Conservation (phyloP, 2,113 vertebrate genomes). For the Jacana jacana region DNA sequence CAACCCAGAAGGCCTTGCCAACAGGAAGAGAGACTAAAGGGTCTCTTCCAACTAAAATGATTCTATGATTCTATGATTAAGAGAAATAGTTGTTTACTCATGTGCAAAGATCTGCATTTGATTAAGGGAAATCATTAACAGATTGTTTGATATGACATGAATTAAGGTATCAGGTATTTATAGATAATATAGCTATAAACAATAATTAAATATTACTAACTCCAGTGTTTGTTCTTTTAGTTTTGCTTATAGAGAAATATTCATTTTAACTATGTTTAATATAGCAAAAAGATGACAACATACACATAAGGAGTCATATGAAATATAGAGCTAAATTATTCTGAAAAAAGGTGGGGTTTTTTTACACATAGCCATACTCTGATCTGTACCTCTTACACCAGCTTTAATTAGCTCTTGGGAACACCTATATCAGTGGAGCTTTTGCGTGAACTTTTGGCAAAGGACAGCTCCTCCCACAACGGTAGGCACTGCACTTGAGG, state of each 20-base stretch:
- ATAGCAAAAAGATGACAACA: not conserved
- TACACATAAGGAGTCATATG: not conserved
- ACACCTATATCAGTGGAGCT: not conserved
- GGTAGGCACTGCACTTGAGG: not conserved
- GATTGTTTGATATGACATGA: not conserved
- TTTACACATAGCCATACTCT: not conserved
- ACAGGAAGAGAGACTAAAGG: not conserved
- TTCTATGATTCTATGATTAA: too few relatives aligned
- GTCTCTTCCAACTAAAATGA: too few relatives aligned
- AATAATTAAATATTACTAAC: not conserved
- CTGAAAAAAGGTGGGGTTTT: not conserved
- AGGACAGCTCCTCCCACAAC: not conserved
- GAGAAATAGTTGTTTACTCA: not conserved
- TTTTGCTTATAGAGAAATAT: not conserved
- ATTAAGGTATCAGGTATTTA: not conserved
- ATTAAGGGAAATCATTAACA: not conserved
- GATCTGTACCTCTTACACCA: not conserved
- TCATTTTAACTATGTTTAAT: not conserved
- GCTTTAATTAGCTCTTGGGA: not conserved
- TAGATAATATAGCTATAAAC: not conserved
- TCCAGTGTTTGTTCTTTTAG: not conserved
- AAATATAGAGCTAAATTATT: not conserved
- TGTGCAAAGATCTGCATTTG: not conserved
- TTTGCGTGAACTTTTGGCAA: not conserved
- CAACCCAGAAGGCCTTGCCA: not conserved